These are phyloP conservation scores for Aphis gossypii DNA, from an alignment of 1,140 invertebrate genomes.

Conservation along the genomic window DNA sequence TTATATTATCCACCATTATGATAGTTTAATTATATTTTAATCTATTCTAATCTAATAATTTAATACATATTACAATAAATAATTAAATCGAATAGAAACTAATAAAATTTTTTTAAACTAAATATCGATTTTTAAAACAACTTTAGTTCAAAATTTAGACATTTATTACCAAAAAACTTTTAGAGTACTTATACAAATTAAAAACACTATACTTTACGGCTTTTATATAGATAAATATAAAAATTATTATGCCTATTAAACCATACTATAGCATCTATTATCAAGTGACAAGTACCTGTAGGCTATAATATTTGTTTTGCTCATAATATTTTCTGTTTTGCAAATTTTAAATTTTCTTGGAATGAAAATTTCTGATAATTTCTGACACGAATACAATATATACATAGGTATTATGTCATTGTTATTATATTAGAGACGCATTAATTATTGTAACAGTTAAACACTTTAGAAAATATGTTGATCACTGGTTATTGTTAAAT, in stretches of 20 bases:
- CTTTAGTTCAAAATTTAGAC: too few species aligned
- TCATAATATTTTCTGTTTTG: background rate
- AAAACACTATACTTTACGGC: too few species aligned
- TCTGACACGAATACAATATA: background rate
- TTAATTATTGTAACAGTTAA: background rate
- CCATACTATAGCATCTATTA: too few species aligned
- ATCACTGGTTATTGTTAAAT: background rate
- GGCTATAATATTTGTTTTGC: background rate
- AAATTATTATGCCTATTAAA: too few species aligned
- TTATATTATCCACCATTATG: too few species aligned
- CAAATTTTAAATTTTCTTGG: background rate
- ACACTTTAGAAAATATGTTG: background rate
- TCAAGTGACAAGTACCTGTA: too few species aligned
- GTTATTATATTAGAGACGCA: background rate
- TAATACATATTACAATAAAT: background rate
- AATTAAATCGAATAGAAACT: too few species aligned
- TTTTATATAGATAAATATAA: too few species aligned
- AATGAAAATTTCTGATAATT: background rate
- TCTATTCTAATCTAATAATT: background rate
- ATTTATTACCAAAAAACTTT: too few species aligned
- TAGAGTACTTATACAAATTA: too few species aligned
- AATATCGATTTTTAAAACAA: too few species aligned
- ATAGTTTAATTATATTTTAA: background rate
- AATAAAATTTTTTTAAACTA: too few species aligned
- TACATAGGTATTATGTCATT: background rate